A percentile compares a stretch with the other conserved stretches of the same genome.
Evolutionary conservation across 2,113 vertebrate species (phyloP).

Genomic region (Chrysemys picta): DNA sequence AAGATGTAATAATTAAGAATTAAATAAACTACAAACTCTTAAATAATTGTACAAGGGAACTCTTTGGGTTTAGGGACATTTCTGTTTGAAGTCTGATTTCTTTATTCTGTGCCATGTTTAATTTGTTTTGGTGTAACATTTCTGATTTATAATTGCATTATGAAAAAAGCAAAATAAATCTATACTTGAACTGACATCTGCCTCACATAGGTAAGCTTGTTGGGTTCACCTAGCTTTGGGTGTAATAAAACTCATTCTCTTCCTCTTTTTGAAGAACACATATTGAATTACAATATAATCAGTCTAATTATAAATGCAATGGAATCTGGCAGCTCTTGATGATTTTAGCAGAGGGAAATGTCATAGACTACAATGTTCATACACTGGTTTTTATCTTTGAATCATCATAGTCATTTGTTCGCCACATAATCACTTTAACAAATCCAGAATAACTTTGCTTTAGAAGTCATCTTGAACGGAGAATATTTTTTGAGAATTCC

Average conservation of each 20-base stretch:
- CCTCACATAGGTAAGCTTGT: constrained; percentile 46
- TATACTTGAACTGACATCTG: constrained; percentile 61
- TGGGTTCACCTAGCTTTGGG: constrained; percentile 26
- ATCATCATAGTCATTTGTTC: constrained; percentile 50
- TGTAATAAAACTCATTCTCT: constrained; percentile 47
- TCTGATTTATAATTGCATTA: constrained; percentile 67
- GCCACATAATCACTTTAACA: constrained; percentile 44
- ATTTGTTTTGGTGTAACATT: constrained; percentile 54
- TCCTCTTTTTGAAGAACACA: constrained; percentile 59
- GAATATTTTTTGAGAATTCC: constrained; percentile 43
- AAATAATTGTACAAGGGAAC: neutral
- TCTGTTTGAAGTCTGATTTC: constrained; percentile 3
- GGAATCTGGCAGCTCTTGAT: constrained; percentile 62
- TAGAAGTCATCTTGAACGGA: constrained; percentile 44
- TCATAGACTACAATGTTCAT: constrained; percentile 44
- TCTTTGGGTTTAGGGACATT: neutral
- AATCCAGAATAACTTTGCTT: constrained; percentile 44
- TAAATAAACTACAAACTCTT: neutral
- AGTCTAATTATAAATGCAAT: constrained; percentile 63
- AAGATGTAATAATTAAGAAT: neutral
- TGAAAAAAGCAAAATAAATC: constrained; percentile 46
- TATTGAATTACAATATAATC: constrained; percentile 73
- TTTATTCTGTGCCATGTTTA: neutral
- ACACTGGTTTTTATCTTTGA: constrained; percentile 68
- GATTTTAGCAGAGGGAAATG: constrained; percentile 38